These are phyloP conservation scores for Limosa lapponica DNA, from an alignment of 2,797 vertebrate genomes.

Conservation along the genomic window DNA sequence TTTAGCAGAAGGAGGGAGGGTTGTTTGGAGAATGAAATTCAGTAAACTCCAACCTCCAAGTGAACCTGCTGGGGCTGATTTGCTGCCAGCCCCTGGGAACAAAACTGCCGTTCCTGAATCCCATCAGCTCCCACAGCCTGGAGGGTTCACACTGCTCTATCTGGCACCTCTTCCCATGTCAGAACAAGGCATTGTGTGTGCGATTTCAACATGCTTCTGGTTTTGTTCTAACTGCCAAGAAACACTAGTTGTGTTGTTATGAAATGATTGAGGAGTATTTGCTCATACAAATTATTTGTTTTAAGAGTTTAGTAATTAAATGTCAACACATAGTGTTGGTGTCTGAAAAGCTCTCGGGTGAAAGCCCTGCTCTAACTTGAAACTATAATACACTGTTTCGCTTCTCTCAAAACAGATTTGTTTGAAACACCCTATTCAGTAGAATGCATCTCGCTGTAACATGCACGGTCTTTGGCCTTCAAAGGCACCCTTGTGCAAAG, in stretches of 20 bases:
- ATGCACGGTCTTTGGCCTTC: slow-evolving; percentile 41
- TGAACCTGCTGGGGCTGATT: slow-evolving; percentile 64
- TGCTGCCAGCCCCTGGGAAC: slow-evolving; percentile 49
- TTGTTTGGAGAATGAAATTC: slow-evolving; percentile 47
- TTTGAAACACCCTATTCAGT: slow-evolving; percentile 32
- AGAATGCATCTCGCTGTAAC: slow-evolving; percentile 22
- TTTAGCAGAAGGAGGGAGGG: slow-evolving; percentile 5
- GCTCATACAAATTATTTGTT: slow-evolving; percentile 75
- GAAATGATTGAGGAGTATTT: slow-evolving; percentile 76
- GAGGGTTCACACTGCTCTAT: slow-evolving; percentile 50
- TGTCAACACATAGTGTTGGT: slow-evolving; percentile 34
- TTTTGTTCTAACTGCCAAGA: slow-evolving; percentile 75
- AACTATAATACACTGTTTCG: slow-evolving; percentile 2
- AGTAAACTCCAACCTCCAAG: slow-evolving; percentile 59
- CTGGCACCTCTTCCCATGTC: slow-evolving; percentile 74
- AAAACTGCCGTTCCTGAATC: slow-evolving; percentile 59
- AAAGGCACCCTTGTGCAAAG: slow-evolving; percentile 54
- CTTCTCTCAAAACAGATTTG: slow-evolving; percentile 7
- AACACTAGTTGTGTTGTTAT: slow-evolving; percentile 75
- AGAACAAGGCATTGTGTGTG: slow-evolving; percentile 74
- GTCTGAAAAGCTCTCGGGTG: slow-evolving; percentile 22
- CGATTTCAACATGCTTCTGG: slow-evolving; percentile 77
- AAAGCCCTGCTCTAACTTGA: slow-evolving; percentile 50
- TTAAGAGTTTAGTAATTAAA: slow-evolving; percentile 75
- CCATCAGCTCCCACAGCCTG: slow-evolving; percentile 39